Evolutionary conservation across 2,888 invertebrate species (phyloP), one percentile per base, ranked within the genome.

Genomic region (Drosophila melanosoma): DNA sequence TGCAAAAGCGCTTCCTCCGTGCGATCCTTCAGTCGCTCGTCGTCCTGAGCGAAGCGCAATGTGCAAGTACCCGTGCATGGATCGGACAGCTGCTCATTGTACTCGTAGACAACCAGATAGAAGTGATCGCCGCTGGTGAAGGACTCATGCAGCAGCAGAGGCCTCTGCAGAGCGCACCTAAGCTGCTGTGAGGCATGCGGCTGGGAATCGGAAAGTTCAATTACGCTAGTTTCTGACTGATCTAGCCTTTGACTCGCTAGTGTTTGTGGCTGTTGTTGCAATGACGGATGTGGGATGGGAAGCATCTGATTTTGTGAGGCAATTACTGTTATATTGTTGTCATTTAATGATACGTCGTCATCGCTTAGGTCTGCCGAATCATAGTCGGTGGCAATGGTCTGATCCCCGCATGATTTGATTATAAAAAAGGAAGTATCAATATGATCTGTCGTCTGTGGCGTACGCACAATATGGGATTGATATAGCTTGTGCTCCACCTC

Each of bases 91-190:
- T 40, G 20, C 0, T 69, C 58, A 54, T 76, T 61, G 51, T 75
- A 78, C 17, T 75, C 72, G 26, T 87, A 87, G 33, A 87, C 45
- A 1, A 60, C 59, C 20, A 85, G 35, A 49, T 73, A 87, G 48
- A 82, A 81, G 17, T 63, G 32, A 0, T 45, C 12, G 0, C n/a
- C 63, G 10, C 0, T 1, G 1, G 7, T 36, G 8, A 65, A 82
- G 5, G 70, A 67, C 23, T 77, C 20, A 0, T 61, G 54, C 3
- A 87, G 32, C 26, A 58, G 17, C 26, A 87, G 49, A 0, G 76
- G 76, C 3, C 57, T 42, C 10, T 33, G 8, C 0, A 58, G 29
- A 8, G 8, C 2, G 5, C 40, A 33, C 3, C n/a, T 20, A 3
- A 59, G 11, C 26, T 63, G 49, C 10, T 70, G 48, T 12, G 23